phyloP scores from a whole-genome alignment of 2,797 vertebrate species.

The Oryzias sinensis region DNA sequence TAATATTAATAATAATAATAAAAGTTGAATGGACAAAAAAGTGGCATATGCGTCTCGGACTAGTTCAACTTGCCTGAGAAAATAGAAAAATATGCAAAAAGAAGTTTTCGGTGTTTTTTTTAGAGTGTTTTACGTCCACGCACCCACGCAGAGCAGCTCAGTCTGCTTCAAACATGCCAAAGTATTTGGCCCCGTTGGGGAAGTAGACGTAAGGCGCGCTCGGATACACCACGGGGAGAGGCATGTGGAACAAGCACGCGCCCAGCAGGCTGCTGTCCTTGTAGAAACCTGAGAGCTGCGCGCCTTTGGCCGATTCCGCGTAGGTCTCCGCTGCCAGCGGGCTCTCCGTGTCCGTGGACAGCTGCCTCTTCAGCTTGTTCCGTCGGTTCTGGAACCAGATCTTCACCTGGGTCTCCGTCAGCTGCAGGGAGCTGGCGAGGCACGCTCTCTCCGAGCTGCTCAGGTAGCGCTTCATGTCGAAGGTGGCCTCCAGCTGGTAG shows the following conservation, averaged over 20 bases:
- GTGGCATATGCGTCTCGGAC: conserved; percentile 68
- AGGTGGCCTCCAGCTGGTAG: conserved; percentile 82
- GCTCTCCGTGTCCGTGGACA: conserved; percentile 73
- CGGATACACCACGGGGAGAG: conserved; percentile 82
- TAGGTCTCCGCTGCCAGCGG: conserved; percentile 59
- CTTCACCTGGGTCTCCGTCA: conserved; percentile 81
- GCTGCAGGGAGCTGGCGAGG: conserved; percentile 83
- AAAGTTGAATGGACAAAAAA: conserved; percentile 52
- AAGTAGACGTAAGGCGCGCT: conserved; percentile 83
- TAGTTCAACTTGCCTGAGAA: conserved; percentile 3
- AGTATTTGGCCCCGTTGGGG: conserved; percentile 80
- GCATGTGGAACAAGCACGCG: conserved; percentile 81
- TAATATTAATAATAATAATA: conserved; percentile 29
- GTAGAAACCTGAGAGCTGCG: conserved; percentile 76
- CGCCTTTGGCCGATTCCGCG: conserved; percentile 62
- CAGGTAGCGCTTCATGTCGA: conserved; percentile 82
- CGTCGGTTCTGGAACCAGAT: conserved; percentile 85
- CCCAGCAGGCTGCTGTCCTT: conserved; percentile 79
- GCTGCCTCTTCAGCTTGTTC: conserved; percentile 81
- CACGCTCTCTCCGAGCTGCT: conserved; percentile 87
- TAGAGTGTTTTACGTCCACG: conserved; percentile 13
- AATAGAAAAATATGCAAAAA: conserved; percentile 2
- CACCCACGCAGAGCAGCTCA: conserved; percentile 31
- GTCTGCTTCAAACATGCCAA: conserved; percentile 81
- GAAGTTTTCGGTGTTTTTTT: conserved; percentile 11